Percentiles rank a stretch among this genome's conserved stretches.
These are phyloP conservation scores for Heliothis subflexa DNA, from an alignment of 1,140 invertebrate genomes.

Conservation along the genomic window DNA sequence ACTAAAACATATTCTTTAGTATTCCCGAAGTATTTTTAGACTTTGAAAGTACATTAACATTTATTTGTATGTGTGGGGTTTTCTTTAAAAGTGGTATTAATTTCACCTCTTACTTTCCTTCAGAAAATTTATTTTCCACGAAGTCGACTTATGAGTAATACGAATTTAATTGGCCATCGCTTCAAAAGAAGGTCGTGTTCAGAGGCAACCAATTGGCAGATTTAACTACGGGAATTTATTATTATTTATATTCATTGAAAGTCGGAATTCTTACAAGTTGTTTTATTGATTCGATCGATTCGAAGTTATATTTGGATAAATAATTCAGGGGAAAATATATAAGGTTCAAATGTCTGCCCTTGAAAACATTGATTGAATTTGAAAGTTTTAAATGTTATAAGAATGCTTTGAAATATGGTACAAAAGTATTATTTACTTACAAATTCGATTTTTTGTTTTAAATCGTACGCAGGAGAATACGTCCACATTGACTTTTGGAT, in stretches of 20 bases:
- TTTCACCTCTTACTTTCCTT: not conserved
- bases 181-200: constrained; percentile 13
- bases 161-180: constrained; percentile 33
- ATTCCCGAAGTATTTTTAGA: not conserved
- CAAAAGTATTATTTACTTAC: too few species aligned
- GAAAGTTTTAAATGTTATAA: too few species aligned
- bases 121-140: not conserved
- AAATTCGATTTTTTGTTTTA: too few species aligned
- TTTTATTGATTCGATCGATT: not conserved
- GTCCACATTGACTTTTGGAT: too few species aligned
- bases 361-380: too few species aligned
- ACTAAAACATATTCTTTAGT: not conserved
- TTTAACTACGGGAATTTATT: not conserved
- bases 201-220: not conserved
- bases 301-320: not conserved
- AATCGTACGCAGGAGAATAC: too few species aligned
- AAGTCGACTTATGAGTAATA: constrained; percentile 15
- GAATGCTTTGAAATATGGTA: too few species aligned
- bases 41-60: not conserved
- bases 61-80: not conserved
- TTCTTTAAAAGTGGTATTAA: not conserved
- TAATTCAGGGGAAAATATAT: too few species aligned
- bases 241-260: not conserved
- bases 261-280: constrained; percentile 1
- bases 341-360: too few species aligned